A percentile compares a stretch with the other conserved stretches of the same genome.
These are phyloP conservation scores for Eueremaeus valkanovi DNA, from an alignment of 2,888 invertebrate genomes.

Conservation along the genomic window DNA sequence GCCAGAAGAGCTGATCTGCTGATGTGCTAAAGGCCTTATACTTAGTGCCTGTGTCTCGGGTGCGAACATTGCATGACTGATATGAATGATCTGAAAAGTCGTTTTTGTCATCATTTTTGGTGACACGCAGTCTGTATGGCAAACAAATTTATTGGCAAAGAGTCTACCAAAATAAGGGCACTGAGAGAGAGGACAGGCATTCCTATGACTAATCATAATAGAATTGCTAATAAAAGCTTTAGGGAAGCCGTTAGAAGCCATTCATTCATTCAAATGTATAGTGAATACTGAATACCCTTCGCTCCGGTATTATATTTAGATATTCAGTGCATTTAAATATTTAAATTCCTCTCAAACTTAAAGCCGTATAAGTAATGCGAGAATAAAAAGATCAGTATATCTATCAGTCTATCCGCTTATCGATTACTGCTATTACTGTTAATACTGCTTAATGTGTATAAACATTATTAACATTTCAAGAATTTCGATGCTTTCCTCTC, in stretches of 20 bases:
- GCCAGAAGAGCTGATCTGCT: not conserved
- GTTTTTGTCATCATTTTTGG: conserved; percentile 16
- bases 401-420: not conserved
- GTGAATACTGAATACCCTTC: not conserved
- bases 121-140: conserved; percentile 22
- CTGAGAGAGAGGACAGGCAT: not conserved
- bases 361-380: not conserved
- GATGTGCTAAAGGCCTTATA: not conserved
- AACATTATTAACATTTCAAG: not conserved
- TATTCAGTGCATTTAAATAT: not conserved
- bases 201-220: conserved; percentile 16
- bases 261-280: not conserved
- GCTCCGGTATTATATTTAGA: not conserved
- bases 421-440: not conserved
- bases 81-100: conserved; percentile 11
- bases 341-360: not conserved
- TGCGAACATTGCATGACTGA: not conserved
- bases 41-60: too few relatives aligned
- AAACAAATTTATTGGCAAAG: conserved; percentile 21
- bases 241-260: not conserved
- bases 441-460: not conserved
- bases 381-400: not conserved
- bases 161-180: not conserved
- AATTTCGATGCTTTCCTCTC: not conserved
- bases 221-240: conserved; percentile 19